Evolutionary conservation across 2,888 invertebrate species (phyloP), one percentile per base, ranked within the genome.

Genomic region (Microplitis deprimator): DNA sequence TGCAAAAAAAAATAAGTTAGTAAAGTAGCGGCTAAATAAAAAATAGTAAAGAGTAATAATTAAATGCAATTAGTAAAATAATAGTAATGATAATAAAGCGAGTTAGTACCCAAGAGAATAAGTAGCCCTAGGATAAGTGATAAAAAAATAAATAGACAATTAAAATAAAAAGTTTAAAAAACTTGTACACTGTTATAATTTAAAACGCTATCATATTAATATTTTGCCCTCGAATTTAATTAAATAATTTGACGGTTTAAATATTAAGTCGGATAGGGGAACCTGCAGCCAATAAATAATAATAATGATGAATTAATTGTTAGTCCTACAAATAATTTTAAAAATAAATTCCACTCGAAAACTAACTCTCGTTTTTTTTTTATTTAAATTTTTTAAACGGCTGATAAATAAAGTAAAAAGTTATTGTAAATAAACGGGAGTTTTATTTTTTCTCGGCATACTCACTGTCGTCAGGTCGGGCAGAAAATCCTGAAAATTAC

Each of bases 401-500:
- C 68, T 77, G 73, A 67, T 70, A 75, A 77, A 77, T 72, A 75
- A 39, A 72, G 73, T 61, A 79, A 79, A 83, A 83, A 86, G 85
- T 87, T 87, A 87, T 81, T 50, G 76, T 79, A 74, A 83, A 29
- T 86, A 86, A 85, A 84, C 87, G 88, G 88, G 87, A 85, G 86
- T 87, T 87, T 87, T 83, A 83, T 79, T 87, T 38, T 62, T 79
- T 87, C 50, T 62, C 62, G 40, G 20, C 41, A 73, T 91, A 91
- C 91, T 91, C 90, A 91, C 91, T 89, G 91, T 90, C 86, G 89
- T 86, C 86, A 91, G 88, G 86, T 90, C 91, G 86, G 90, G 90
- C 86, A 90, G 89, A 90, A 89, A 89, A 87, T 91, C 91, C 91
- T 91, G 91, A 89, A 91, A 91, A 90, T 81, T 86, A 89, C 86